phyloP scores from a whole-genome alignment of 2,797 vertebrate species.

The Silurus lanzhouensis region DNA sequence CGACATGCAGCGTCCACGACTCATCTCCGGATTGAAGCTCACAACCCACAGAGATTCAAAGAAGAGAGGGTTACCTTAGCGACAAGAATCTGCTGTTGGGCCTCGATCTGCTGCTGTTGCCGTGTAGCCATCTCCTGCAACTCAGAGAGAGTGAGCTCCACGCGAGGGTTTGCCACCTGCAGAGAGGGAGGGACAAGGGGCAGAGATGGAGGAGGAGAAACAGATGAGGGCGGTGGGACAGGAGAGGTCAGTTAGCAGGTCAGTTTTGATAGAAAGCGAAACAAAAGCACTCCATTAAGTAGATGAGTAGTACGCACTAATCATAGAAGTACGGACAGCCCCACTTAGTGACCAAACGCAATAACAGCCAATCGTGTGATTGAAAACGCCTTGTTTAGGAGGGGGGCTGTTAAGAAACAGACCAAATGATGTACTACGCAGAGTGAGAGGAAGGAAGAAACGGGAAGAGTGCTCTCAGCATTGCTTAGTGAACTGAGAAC shows the following conservation, averaged over 20 bases:
- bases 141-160: conserved; percentile 94
- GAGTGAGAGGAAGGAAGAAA: neutral
- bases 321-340: conserved; percentile 4
- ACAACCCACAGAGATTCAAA: neutral
- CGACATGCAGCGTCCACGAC: neutral
- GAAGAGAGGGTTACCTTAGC: conserved; percentile 84
- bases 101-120: conserved; percentile 98
- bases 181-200: conserved; percentile 19
- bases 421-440: neutral
- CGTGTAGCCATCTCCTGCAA: conserved; percentile 97
- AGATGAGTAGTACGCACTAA: conserved; percentile 8
- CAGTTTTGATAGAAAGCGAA: conserved; percentile 25
- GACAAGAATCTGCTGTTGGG: conserved; percentile 96
- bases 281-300: conserved; percentile 13
- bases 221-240: neutral
- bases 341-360: conserved; percentile 14
- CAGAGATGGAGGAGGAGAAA: conserved; percentile 14
- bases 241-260: neutral
- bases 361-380: conserved; percentile 22
- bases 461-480: neutral
- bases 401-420: neutral
- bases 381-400: conserved; percentile 13
- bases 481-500: conserved; percentile 37
- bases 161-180: conserved; percentile 89
- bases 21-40: neutral